Evolutionary conservation across 1,140 invertebrate genomes (phyloP), one percentile per base, ranked within the genome.

Genomic region (Teleopsis dalmanni): DNA sequence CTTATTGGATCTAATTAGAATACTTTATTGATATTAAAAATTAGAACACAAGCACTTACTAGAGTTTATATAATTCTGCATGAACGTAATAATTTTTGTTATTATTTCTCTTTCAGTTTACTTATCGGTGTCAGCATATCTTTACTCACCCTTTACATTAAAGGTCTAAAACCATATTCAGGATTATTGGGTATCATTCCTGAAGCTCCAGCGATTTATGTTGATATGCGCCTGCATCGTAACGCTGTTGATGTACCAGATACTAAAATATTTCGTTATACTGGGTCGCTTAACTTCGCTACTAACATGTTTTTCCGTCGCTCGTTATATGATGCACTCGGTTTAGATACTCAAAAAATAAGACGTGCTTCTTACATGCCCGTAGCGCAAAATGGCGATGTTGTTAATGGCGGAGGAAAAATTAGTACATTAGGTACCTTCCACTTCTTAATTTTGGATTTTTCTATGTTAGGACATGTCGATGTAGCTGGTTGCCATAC

Each of bases 241-340:
- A 60, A 63, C 47, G 67, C 59, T 10, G 51, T 64, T 42, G 59
- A 64, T 41, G 47, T 70, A 34, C 59, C 64, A 0, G 54, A 62
- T 42, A 65, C 55, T 0, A 57, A 64, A 41, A 70, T 70, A 29
- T 70, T 66, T 50, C 64, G 60, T 7, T 70, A 68, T 47, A 56
- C 50, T 29, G 67, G 67, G 5, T 67, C 66, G 0, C 53, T 70
- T 6, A 70, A 70, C 51, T 70, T 70, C 52, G 65, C 67, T 19
- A 70, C 60, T 1, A 58, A 54, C 1, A 48, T 57, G 14, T 60
- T 57, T 50, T 70, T 65, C 49, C 63, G 65, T 4, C 54, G 58
- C 18, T 54, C 55, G 1, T 54, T 70, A 6, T 65, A 54, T 38
- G 56, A 61, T 27, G 46, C 53, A 3, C 45, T 70, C 18, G 60